Base-by-base conservation (phyloP, 2,113 vertebrate genomes). In the Siniperca knerii region DNA sequence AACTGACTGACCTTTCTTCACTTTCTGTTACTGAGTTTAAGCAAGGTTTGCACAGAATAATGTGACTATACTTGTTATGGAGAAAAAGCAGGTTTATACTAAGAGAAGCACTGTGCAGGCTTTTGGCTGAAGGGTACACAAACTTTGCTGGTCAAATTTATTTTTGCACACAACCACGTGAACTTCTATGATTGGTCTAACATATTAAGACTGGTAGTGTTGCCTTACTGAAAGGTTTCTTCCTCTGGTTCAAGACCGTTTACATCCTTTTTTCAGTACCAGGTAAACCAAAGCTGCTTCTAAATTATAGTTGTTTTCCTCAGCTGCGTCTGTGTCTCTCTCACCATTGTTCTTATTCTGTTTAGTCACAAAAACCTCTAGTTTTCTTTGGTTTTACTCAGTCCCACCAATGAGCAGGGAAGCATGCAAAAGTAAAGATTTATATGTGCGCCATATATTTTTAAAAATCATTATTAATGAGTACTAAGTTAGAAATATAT, bases 1-100 rank as follows among this genome's bases (percentile, higher is more conserved):
- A 75, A 54, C 65, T 65, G 7, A 29, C 25, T 65, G 4, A 64
- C 13, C 35, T 46, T 44, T 75, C 9, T 20, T 66, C 11, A 37
- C 33, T 67, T 29, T 57, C 21, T 72, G 40, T 71, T 20, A 46
- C 58, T 57, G 74, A 71, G 16, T 21, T 60, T 18, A 68, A 55
- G 75, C 6, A 67, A n/a, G 23, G 52, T 52, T 74, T 68, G 23
- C 40, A 21, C 18, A 44, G 8, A 44, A 44, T 73, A 11, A 68
- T 69, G 35, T 64, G 61, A 64, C 16, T 5, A 21, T 61, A 16
- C 13, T 33, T 33, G 18, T 1, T 48, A 16, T 6, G 15, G 48
- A 8, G 46, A 48, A 48, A 48, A 48, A 37, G 23, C 50, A 5
- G 1, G 21, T 37, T 65, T 52, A 65, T 37, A 18, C 21, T n/a